Evolutionary conservation across 2,888 invertebrate species (phyloP).

Genomic region (Dione vanillae): DNA sequence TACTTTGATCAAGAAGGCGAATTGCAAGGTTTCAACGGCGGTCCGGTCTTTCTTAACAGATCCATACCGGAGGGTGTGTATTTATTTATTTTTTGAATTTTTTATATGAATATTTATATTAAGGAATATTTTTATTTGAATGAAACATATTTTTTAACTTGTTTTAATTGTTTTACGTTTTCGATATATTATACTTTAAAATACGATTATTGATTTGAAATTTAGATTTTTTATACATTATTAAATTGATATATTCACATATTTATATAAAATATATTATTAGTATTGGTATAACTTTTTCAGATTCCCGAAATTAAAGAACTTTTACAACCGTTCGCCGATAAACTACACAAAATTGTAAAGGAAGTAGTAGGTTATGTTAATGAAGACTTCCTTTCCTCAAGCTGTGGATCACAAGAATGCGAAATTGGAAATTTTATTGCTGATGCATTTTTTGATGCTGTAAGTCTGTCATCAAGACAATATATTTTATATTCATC

Average conservation of each 20-base stretch:
- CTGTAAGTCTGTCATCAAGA: constrained; percentile 70
- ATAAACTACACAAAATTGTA: constrained; percentile 79
- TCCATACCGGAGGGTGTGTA: constrained; percentile 86
- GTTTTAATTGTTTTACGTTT: too few species aligned
- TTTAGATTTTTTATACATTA: too few species aligned
- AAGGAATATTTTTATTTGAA: too few species aligned
- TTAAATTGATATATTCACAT: too few species aligned
- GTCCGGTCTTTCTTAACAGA: constrained; percentile 87
- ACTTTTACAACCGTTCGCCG: constrained; percentile 85
- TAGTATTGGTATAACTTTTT: neutral
- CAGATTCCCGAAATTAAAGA: constrained; percentile 84
- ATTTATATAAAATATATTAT: too few species aligned
- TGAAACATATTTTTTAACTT: too few species aligned
- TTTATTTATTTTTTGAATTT: too few species aligned
- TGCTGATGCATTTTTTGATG: constrained; percentile 86
- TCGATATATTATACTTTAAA: too few species aligned
- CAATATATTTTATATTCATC: too few species aligned
- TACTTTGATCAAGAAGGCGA: constrained; percentile 88
- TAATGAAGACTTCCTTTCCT: constrained; percentile 76
- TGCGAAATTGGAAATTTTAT: constrained; percentile 89
- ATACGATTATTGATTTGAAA: too few species aligned
- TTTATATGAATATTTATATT: too few species aligned
- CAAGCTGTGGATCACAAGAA: constrained; percentile 82
- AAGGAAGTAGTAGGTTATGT: constrained; percentile 82
- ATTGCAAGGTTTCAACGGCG: constrained; percentile 86